Evolutionary conservation across 2,888 invertebrate genomes (phyloP).

Genomic region (Cryptocephalus moraei): DNA sequence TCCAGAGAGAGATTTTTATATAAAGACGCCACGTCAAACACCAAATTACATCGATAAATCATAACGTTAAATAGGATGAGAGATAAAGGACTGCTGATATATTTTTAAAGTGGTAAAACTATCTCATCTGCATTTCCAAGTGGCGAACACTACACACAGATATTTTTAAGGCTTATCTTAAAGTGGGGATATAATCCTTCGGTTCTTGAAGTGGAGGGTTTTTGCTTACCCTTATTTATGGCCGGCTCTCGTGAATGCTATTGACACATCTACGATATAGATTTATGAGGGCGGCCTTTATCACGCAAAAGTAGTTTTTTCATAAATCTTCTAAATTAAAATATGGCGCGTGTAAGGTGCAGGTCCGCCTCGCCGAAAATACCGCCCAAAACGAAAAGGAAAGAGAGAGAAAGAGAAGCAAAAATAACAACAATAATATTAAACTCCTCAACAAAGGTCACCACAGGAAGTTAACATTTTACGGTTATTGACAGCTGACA

Average conservation of each 20-base stretch:
- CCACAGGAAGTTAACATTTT: too few species aligned
- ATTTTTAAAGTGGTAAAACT: constrained; percentile 13
- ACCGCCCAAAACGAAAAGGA: too few species aligned
- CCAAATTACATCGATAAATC: constrained; percentile 9
- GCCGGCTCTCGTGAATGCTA: constrained; percentile 31
- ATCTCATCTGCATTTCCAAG: constrained; percentile 18
- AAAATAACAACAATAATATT: too few species aligned
- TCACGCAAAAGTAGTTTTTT: constrained; percentile 16
- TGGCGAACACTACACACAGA: constrained; percentile 7
- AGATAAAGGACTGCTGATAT: constrained; percentile 11
- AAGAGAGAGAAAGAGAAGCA: too few species aligned
- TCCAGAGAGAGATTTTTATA: too few species aligned
- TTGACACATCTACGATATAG: constrained; percentile 31
- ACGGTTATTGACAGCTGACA: too few species aligned
- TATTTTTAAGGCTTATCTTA: constrained; percentile 16
- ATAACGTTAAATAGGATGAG: constrained; percentile 13
- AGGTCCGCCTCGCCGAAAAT: too few species aligned
- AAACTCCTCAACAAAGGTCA: too few species aligned
- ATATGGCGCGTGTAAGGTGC: not conserved
- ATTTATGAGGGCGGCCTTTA: constrained; percentile 24
- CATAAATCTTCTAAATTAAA: constrained; percentile 5
- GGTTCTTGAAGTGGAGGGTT: constrained; percentile 15
- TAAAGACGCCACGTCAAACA: not conserved
- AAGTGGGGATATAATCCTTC: constrained; percentile 16
- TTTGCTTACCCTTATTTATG: constrained; percentile 32